phyloP scores from a whole-genome alignment of 2,113 vertebrate species.

The Megalops atlanticus region DNA sequence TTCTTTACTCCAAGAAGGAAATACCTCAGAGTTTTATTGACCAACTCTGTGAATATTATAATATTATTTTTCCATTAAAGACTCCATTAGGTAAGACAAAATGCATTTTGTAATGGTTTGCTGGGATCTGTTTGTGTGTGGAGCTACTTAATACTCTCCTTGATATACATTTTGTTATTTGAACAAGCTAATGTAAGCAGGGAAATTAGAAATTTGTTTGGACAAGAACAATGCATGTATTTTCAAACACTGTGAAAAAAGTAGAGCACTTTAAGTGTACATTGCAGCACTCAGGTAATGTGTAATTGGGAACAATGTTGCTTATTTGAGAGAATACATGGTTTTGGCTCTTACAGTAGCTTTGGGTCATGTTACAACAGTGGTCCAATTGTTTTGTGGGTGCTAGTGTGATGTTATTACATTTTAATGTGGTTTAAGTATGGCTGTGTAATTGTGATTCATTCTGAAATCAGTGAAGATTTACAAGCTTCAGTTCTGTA shows the following conservation, averaged over 20 bases:
- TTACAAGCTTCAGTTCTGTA: too few relatives aligned
- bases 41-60: too few relatives aligned
- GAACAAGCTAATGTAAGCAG: neutral
- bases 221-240: neutral
- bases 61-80: too few relatives aligned
- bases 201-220: neutral
- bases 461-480: slow-evolving; percentile 11
- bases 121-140: neutral
- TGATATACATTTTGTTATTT: neutral
- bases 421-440: neutral
- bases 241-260: neutral
- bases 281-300: neutral
- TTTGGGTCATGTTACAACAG: neutral
- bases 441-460: neutral
- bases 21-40: too few relatives aligned
- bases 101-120: neutral
- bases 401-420: neutral
- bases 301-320: neutral
- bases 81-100: neutral
- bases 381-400: neutral
- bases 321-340: neutral
- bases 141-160: neutral
- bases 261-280: neutral
- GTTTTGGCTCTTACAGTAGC: neutral
- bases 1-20: too few relatives aligned